phyloP scores from a whole-genome alignment of 2,797 vertebrate genomes.

The Schizopygopsis malacanthus region DNA sequence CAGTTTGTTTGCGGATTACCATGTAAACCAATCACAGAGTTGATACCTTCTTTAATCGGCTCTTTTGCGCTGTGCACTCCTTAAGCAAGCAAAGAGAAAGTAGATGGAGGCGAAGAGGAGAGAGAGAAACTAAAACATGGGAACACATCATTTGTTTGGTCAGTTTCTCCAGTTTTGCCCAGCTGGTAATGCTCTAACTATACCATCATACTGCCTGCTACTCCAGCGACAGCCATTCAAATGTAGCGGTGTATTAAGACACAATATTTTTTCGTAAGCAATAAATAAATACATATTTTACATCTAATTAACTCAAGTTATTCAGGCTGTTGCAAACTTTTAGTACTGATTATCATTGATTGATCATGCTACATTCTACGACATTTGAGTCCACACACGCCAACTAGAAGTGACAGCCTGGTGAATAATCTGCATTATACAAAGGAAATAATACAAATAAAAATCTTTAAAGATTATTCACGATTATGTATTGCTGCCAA shows the following conservation, averaged over 20 bases:
- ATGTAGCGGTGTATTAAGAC: not conserved
- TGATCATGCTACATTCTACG: too few species aligned
- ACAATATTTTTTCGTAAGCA: not conserved
- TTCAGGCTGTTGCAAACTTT: not conserved
- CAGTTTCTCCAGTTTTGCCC: not conserved
- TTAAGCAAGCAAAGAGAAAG: constrained; percentile 55
- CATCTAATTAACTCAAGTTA: not conserved
- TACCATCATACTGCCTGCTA: not conserved
- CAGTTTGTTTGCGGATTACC: constrained; percentile 74
- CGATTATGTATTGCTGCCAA: too few species aligned
- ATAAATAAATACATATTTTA: not conserved
- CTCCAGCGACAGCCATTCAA: not conserved
- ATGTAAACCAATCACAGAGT: constrained; percentile 75
- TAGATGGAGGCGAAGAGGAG: not conserved
- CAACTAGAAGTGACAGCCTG: too few species aligned
- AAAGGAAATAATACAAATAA: too few species aligned
- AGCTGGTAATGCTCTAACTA: not conserved
- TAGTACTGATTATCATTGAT: too few species aligned
- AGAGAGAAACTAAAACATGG: not conserved
- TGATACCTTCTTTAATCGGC: constrained; percentile 63
- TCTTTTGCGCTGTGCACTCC: constrained; percentile 60
- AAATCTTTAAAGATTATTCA: too few species aligned
- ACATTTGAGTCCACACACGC: too few species aligned
- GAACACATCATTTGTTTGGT: not conserved
- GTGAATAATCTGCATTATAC: too few species aligned